Evolutionary conservation across 2,113 vertebrate genomes (phyloP).

Genomic region (Cheilinus undulatus): DNA sequence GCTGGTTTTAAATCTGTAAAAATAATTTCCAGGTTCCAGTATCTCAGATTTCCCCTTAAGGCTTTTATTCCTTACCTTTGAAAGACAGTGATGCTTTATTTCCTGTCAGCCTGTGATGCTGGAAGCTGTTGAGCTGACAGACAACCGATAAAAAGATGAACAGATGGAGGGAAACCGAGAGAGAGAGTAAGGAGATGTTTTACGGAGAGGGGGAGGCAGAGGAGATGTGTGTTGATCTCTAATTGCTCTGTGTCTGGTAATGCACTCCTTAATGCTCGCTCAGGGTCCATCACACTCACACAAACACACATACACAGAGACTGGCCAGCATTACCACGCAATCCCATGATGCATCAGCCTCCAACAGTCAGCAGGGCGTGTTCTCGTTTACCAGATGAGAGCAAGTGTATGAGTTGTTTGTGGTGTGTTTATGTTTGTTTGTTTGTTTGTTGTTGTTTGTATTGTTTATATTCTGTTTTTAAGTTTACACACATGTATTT

Average conservation of each 20-base stretch:
- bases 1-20: no score
- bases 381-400: conserved; percentile 33
- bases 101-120: background rate
- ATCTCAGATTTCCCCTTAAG: no score
- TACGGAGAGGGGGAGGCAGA: background rate
- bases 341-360: conserved; percentile 73
- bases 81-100: background rate
- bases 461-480: background rate
- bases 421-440: no score
- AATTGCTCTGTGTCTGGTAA: conserved; percentile 53
- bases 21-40: no score
- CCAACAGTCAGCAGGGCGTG: conserved; percentile 47
- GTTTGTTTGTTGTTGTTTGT: background rate
- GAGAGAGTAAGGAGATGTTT: background rate
- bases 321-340: conserved; percentile 9
- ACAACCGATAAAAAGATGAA: background rate
- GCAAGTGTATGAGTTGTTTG: background rate
- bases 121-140: no score
- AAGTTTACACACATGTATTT: background rate
- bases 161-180: background rate
- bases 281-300: conserved; percentile 11
- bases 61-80: no score
- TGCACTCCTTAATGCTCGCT: conserved; percentile 62
- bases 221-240: conserved; percentile 5
- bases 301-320: background rate